These are phyloP conservation scores for Thunnus thynnus DNA, from an alignment of 2,113 vertebrate genomes.

Conservation along the genomic window DNA sequence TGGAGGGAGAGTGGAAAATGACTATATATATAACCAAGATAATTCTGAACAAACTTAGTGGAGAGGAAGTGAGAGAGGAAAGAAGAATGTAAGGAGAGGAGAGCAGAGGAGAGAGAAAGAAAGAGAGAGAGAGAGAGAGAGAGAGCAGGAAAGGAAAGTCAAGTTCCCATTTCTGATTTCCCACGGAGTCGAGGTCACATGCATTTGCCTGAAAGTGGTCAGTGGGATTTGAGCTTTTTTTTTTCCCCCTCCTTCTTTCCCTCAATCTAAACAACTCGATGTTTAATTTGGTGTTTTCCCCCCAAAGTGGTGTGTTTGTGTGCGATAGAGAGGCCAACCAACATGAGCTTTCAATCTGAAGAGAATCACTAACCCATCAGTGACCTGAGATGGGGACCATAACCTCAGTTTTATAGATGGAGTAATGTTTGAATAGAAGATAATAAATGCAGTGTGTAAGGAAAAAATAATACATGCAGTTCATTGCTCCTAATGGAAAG, in stretches of 20 bases:
- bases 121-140: conserved; percentile 1
- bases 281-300: conserved; percentile 25
- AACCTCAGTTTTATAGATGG: neutral
- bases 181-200: conserved; percentile 63
- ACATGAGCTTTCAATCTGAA: neutral
- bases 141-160: conserved; percentile 27
- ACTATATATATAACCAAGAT: conserved; percentile 59
- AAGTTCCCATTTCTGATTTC: conserved; percentile 70
- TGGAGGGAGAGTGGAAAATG: conserved; percentile 47
- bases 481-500: no score
- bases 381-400: neutral
- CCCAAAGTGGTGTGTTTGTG: neutral
- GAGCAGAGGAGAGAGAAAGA: neutral
- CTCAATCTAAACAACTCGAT: conserved; percentile 38
- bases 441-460: no score
- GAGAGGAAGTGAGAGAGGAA: conserved; percentile 71
- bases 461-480: no score
- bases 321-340: neutral
- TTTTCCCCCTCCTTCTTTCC: neutral
- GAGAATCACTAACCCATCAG: neutral
- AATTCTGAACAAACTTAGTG: conserved; percentile 38
- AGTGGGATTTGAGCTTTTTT: conserved; percentile 41
- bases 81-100: conserved; percentile 46
- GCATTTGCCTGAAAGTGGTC: conserved; percentile 36
- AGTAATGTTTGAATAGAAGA: no score